These are phyloP conservation scores for Drosophila ananassae DNA, from an alignment of 1,140 invertebrate genomes.

Conservation along the genomic window DNA sequence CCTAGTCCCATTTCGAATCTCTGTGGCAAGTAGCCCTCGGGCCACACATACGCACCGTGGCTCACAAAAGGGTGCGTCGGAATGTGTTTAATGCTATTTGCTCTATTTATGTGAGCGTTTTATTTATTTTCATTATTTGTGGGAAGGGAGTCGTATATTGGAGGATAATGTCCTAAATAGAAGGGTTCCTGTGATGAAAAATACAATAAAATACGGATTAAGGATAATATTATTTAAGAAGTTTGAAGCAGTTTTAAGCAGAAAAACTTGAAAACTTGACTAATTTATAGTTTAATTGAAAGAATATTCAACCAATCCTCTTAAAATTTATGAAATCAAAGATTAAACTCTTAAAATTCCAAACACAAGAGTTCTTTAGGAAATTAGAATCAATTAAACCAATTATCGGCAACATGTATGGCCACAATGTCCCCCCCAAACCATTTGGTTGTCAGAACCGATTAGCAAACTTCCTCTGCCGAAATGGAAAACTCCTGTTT, in stretches of 20 bases:
- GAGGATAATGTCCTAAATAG: neutral
- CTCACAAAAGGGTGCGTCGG: constrained; percentile 35
- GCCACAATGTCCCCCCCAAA: neutral
- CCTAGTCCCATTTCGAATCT: constrained; percentile 30
- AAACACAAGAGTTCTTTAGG: neutral
- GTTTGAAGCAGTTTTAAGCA: no score
- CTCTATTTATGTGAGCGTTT: constrained; percentile 23
- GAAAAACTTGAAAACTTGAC: no score
- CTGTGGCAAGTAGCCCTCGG: constrained; percentile 52
- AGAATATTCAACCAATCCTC: no score
- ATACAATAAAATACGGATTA: no score
- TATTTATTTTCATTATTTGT: constrained; percentile 5
- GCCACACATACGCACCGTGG: constrained; percentile 55
- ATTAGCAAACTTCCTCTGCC: constrained; percentile 20
- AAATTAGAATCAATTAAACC: neutral
- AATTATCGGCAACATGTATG: neutral
- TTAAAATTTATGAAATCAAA: no score
- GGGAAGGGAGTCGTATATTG: neutral
- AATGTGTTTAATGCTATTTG: constrained; percentile 73
- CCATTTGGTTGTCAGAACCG: constrained; percentile 41
- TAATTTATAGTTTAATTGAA: no score
- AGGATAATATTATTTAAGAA: no score
- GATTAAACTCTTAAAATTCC: neutral
- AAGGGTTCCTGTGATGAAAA: neutral
- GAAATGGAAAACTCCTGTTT: constrained; percentile 13